A percentile compares a stretch with the other conserved stretches of the same genome.
These are phyloP conservation scores for Pachymerium ferrugineum DNA, from an alignment of 2,888 invertebrate species.

Conservation along the genomic window DNA sequence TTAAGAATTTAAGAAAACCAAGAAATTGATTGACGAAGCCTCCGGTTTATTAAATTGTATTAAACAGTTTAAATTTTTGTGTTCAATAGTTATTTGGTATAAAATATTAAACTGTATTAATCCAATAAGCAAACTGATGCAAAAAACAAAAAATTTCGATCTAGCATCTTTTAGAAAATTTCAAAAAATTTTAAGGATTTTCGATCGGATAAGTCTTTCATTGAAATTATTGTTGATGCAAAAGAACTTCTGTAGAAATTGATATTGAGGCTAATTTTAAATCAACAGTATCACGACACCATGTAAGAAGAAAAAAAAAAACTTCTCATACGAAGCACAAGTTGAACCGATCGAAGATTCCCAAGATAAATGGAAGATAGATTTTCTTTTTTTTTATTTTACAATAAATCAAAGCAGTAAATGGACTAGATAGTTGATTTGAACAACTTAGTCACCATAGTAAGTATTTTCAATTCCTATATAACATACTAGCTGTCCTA, in stretches of 20 bases:
- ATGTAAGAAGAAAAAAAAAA: neutral
- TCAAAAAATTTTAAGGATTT: too few relatives aligned
- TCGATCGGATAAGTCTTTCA: too few relatives aligned
- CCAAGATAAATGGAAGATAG: neutral
- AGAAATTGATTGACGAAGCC: neutral
- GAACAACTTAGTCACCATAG: too few relatives aligned
- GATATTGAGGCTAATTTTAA: neutral
- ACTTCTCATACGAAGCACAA: neutral
- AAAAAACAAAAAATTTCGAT: neutral
- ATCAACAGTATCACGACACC: neutral
- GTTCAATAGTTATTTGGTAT: neutral
- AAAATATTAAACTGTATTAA: neutral
- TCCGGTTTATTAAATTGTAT: neutral
- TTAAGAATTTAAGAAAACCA: neutral
- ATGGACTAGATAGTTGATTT: too few relatives aligned
- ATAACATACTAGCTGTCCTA: too few relatives aligned
- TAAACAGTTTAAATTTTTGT: conserved; percentile 5
- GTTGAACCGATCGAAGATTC: neutral
- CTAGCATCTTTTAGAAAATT: neutral
- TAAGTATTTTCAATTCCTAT: too few relatives aligned
- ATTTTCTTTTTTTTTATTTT: neutral
- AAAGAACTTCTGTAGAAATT: neutral
- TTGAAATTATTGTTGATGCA: neutral
- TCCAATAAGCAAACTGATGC: neutral
- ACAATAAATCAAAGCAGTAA: neutral